Percentiles rank a stretch among this genome's conserved stretches.
Conservation (phyloP, 2,113 vertebrate species). For the Anguilla japonica region DNA sequence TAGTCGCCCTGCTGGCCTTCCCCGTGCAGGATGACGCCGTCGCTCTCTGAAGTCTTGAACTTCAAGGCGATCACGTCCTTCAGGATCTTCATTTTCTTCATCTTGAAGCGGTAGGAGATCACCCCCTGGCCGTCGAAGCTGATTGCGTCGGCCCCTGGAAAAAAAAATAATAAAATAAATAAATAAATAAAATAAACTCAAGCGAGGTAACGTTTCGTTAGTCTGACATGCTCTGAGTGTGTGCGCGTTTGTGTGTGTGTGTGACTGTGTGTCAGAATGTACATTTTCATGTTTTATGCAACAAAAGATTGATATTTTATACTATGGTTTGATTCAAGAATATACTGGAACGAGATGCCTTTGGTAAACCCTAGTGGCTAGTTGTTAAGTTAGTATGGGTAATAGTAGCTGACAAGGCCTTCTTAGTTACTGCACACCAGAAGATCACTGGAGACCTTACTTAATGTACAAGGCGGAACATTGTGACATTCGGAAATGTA, state of each 20-base stretch:
- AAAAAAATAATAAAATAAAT: neutral
- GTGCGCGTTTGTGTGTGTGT: neutral
- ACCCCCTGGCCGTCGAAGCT: constrained; percentile 91
- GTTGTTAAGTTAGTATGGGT: neutral
- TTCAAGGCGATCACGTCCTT: constrained; percentile 90
- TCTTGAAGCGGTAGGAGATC: constrained; percentile 89
- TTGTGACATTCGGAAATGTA: neutral
- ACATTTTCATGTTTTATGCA: neutral
- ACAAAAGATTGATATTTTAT: constrained; percentile 6
- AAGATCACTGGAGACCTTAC: neutral
- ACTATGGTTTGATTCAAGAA: neutral
- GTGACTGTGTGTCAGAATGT: neutral
- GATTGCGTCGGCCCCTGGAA: constrained; percentile 89
- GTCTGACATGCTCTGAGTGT: neutral
- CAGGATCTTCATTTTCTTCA: constrained; percentile 89
- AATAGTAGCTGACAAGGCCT: neutral
- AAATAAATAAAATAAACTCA: neutral
- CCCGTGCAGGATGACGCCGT: constrained; percentile 88
- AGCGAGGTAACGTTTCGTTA: neutral
- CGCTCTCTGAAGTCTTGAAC: constrained; percentile 85
- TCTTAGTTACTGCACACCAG: neutral
- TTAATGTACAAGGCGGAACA: neutral
- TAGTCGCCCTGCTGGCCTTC: constrained; percentile 98
- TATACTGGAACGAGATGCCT: neutral
- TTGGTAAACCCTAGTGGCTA: constrained; percentile 2